A percentile compares a stretch with the other conserved stretches of the same genome.
Conservation (phyloP, 2,797 vertebrate species). For the Gorsachius magnificus region DNA sequence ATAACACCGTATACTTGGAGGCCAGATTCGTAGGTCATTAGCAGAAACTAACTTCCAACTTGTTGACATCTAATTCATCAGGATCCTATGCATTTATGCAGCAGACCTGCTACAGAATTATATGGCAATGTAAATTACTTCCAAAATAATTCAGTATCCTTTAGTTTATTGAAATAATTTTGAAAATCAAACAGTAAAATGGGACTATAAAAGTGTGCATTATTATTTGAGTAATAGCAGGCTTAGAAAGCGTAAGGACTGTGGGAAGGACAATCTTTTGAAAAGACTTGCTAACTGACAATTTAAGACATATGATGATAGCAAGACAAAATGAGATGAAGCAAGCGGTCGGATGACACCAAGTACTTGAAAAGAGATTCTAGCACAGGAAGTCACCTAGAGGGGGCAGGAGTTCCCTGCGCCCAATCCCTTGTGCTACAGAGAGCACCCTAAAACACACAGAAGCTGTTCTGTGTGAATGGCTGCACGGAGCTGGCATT, state of each 20-base stretch:
- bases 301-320: neutral
- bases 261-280: neutral
- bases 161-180: neutral
- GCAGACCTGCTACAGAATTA: neutral
- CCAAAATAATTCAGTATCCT: neutral
- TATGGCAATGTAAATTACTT: neutral
- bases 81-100: neutral
- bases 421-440: accelerated
- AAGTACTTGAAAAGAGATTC: neutral
- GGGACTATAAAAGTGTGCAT: neutral
- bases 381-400: accelerated
- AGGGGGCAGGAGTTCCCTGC: accelerated
- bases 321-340: neutral
- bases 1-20: neutral
- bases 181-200: neutral
- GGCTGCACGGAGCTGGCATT: accelerated
- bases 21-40: neutral
- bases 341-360: neutral
- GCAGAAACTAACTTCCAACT: neutral
- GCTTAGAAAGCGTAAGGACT: neutral
- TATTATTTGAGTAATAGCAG: neutral
- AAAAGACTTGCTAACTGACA: neutral
- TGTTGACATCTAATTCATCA: neutral
- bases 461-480: neutral
- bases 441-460: accelerated